Base-by-base conservation (phyloP, 2,888 invertebrate genomes). In the Punctoribates punctum region DNA sequence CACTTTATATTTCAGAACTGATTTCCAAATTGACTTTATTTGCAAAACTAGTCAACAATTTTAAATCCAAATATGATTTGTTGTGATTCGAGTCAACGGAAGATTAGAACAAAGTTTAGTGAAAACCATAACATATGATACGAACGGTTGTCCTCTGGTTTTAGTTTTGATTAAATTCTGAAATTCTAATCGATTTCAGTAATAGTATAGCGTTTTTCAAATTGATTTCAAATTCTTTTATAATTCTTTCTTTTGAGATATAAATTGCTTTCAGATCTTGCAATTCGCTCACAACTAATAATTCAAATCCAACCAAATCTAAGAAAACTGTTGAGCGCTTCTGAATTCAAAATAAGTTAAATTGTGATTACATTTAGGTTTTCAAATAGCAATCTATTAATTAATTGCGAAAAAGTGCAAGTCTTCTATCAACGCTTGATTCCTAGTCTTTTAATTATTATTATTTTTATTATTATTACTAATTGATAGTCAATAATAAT, bases 11-110 rank as follows among this genome's bases (percentile, higher is more conserved):
- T 20, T 67, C 42, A 42, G 38, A 67, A 42, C 34, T 67, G 34
- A 42, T 67, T 29, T 27, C 42, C 34, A 67, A 67, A 29, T 67
- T 67, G 67, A 42, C 67, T 67, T 20, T 29, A 29, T 67, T 67
- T 67, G 67, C 42, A 42, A 67, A 67, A 67, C 67, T 67, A 67
- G 67, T 67, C 67, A 67, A 65, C 62, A 34, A 29, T 34, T 13
- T 15, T 42, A 11, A 15, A 34, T 65, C 34, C 17, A 65, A n/a
- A 17, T 29, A 20, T 34, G 34, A 20, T 38, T n/a, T 42, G 29
- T 67, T 67, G 67, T 67, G 4, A 67, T 67, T 42, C 15, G 13
- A 42, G 17, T 38, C 13, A 38, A 67, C 11, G 42, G 42, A 67
- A 38, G 34, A 15, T 6, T 17, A 23, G 5, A 27, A 29, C 17